Conservation (phyloP, 2,797 vertebrate genomes). For the Platyrinchus mystaceus region DNA sequence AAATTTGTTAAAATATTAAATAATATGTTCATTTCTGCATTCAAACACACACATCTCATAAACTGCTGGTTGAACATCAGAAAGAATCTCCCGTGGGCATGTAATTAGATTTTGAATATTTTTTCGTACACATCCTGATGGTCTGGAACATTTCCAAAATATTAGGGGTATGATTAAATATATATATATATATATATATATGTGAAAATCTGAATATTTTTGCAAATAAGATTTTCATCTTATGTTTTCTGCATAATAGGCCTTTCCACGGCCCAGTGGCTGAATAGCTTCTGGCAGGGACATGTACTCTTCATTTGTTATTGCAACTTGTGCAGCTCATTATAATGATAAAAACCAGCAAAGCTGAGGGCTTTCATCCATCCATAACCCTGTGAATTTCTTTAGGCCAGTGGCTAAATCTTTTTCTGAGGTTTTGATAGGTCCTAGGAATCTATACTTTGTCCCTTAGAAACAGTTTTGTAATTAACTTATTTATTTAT, state of each 20-base stretch:
- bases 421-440: background rate
- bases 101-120: background rate
- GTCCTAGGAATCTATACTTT: background rate
- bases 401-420: constrained; percentile 3
- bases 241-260: background rate
- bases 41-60: background rate
- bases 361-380: background rate
- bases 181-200: background rate
- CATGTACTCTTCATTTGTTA: accelerated
- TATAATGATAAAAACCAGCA: background rate
- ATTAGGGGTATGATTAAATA: background rate
- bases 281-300: background rate
- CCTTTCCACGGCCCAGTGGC: background rate
- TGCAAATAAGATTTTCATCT: background rate
- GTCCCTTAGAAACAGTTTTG: constrained; percentile 25
- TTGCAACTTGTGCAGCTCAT: background rate
- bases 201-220: background rate
- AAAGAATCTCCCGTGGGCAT: background rate
- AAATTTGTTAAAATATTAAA: background rate
- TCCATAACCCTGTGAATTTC: background rate
- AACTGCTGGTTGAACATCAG: background rate
- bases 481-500: constrained; percentile 56
- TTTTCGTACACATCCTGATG: background rate
- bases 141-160: background rate
- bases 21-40: background rate